phyloP scores from a whole-genome alignment of 2,113 vertebrate genomes.

The Plecturocebus donacophilus region DNA sequence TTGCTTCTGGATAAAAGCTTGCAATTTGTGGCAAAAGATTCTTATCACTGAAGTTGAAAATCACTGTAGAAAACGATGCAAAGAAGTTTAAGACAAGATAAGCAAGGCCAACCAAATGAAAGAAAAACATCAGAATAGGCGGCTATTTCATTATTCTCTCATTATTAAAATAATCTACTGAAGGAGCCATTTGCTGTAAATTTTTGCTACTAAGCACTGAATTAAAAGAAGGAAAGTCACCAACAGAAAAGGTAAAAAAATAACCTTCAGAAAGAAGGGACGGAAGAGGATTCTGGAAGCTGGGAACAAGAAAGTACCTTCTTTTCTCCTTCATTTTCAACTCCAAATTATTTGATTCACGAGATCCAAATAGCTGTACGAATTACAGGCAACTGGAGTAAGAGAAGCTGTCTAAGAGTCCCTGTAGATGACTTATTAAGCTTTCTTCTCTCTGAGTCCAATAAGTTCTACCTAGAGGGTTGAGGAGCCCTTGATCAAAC shows the following conservation, averaged over 20 bases:
- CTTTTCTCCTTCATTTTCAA: not conserved
- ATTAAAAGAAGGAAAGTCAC: not conserved
- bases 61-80: not conserved
- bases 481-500: not conserved
- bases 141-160: not conserved
- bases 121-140: not conserved
- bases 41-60: not conserved
- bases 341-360: not conserved
- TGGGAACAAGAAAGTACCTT: not conserved
- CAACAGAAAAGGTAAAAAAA: conserved; percentile 23
- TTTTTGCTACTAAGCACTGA: conserved; percentile 1
- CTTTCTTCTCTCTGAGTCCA: not conserved
- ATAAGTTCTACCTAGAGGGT: not conserved
- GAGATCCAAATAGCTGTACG: not conserved
- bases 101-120: not conserved
- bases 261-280: not conserved
- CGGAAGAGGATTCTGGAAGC: not conserved
- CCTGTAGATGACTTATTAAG: not conserved
- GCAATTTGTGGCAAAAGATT: not conserved
- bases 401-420: not conserved
- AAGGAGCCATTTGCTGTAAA: not conserved
- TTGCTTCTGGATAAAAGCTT: not conserved
- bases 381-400: not conserved
- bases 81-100: not conserved
- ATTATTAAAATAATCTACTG: not conserved